Evolutionary conservation across 2,797 vertebrate genomes (phyloP).

Genomic region (Mallotus villosus): DNA sequence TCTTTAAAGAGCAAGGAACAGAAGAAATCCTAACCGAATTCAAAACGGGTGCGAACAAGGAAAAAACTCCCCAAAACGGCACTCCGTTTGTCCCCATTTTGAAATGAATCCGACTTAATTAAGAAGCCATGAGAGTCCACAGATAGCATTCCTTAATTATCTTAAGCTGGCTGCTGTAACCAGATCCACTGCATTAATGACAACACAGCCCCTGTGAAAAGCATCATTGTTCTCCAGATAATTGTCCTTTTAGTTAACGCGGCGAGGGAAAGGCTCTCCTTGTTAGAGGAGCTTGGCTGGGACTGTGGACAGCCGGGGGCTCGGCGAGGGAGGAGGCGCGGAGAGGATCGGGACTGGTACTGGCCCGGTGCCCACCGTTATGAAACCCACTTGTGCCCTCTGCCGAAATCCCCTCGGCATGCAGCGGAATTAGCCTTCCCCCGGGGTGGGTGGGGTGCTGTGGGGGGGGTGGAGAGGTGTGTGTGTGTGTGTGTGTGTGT

Average conservation of each 20-base stretch:
- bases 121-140: slow-evolving; percentile 79
- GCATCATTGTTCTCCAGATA: slow-evolving; percentile 85
- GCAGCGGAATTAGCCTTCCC: slow-evolving; percentile 80
- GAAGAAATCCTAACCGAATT: slow-evolving; percentile 37
- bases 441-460: too few relatives aligned
- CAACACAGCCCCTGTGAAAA: slow-evolving; percentile 82
- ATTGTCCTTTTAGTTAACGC: slow-evolving; percentile 87
- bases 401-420: slow-evolving; percentile 78
- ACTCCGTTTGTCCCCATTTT: slow-evolving; percentile 65
- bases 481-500: slow-evolving; percentile 8
- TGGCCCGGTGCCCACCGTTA: slow-evolving; percentile 79
- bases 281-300: slow-evolving; percentile 78
- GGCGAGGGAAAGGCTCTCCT: slow-evolving; percentile 76
- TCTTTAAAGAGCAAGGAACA: slow-evolving; percentile 28
- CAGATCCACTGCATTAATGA: slow-evolving; percentile 83
- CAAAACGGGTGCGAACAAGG: slow-evolving; percentile 21
- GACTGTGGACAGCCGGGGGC: slow-evolving; percentile 75
- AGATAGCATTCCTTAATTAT: slow-evolving; percentile 84
- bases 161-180: slow-evolving; percentile 80
- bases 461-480: slow-evolving; percentile 50
- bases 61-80: slow-evolving; percentile 39
- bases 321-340: slow-evolving; percentile 67
- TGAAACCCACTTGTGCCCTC: slow-evolving; percentile 82
- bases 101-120: slow-evolving; percentile 81
- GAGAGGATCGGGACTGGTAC: slow-evolving; percentile 68